These are phyloP conservation scores for Tachycineta bicolor DNA, from an alignment of 2,113 vertebrate genomes.

Conservation along the genomic window DNA sequence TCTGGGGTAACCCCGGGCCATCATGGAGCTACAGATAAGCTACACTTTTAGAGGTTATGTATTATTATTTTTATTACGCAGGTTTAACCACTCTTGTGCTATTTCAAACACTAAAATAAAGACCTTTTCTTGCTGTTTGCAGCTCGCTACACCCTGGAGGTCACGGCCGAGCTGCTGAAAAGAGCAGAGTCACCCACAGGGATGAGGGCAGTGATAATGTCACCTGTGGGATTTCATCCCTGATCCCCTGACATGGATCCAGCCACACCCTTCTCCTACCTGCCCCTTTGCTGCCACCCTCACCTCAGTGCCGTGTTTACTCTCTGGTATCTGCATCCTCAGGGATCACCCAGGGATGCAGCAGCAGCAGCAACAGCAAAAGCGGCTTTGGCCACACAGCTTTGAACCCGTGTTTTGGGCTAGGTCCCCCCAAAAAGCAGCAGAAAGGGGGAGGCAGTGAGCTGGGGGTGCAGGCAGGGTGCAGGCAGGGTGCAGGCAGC, in stretches of 20 bases:
- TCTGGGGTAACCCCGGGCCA: background rate
- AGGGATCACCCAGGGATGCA: background rate
- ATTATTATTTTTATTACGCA: background rate
- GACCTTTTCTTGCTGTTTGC: background rate
- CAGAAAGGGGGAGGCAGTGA: background rate
- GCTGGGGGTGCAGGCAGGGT: background rate
- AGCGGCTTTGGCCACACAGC: background rate
- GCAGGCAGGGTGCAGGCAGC: background rate
- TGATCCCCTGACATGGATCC: accelerated
- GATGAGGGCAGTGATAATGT: accelerated
- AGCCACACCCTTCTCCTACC: background rate
- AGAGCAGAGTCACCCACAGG: accelerated
- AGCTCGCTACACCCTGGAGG: accelerated
- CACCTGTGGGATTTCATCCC: too few species aligned
- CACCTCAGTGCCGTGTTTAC: accelerated
- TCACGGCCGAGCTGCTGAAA: accelerated
- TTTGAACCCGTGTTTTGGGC: accelerated
- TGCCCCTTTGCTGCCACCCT: background rate
- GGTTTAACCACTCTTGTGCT: background rate
- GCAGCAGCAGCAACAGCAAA: background rate
- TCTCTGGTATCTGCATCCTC: accelerated
- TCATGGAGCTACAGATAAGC: background rate
- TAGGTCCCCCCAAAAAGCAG: background rate
- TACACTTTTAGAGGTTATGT: background rate
- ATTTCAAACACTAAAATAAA: background rate